Percentiles rank a stretch among this genome's conserved stretches.
phyloP scores from a whole-genome alignment of 2,888 invertebrate species.

The Luperina nickerlii region DNA sequence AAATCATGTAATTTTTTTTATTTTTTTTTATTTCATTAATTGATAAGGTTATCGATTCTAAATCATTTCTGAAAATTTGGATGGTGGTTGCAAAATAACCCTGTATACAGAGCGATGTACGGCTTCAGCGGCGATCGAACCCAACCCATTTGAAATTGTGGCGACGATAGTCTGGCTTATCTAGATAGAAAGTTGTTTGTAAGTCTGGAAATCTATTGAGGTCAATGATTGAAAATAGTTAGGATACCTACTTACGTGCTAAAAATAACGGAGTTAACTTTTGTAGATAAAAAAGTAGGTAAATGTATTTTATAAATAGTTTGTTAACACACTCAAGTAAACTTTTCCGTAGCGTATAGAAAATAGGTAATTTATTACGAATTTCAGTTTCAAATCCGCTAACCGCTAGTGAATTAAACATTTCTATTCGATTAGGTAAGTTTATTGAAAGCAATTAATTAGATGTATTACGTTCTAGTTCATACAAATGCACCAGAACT shows the following conservation, averaged over 20 bases:
- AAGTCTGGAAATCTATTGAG: conserved; percentile 48
- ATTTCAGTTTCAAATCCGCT: background rate
- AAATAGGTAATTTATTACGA: background rate
- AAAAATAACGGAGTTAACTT: conserved; percentile 27
- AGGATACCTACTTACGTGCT: background rate
- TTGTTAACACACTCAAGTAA: background rate
- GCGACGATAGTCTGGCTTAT: conserved; percentile 45
- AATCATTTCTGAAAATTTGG: too few species aligned
- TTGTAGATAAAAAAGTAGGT: background rate
- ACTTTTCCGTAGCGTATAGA: background rate
- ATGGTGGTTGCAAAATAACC: too few species aligned
- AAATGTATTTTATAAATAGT: background rate
- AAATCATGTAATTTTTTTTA: too few species aligned
- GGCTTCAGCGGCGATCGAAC: conserved; percentile 51
- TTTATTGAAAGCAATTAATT: conserved; percentile 11
- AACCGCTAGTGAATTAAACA: conserved; percentile 25
- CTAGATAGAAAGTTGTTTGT: conserved; percentile 52
- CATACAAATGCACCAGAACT: background rate
- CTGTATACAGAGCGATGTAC: conserved; percentile 13
- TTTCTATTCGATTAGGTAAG: conserved; percentile 9
- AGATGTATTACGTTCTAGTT: conserved; percentile 33
- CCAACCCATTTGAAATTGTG: conserved; percentile 43
- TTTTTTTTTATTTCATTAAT: too few species aligned
- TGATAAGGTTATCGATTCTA: too few species aligned
- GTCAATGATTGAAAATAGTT: conserved; percentile 39